Conservation (phyloP, 2,888 invertebrate genomes). For the Neoitamus cyanurus region DNA sequence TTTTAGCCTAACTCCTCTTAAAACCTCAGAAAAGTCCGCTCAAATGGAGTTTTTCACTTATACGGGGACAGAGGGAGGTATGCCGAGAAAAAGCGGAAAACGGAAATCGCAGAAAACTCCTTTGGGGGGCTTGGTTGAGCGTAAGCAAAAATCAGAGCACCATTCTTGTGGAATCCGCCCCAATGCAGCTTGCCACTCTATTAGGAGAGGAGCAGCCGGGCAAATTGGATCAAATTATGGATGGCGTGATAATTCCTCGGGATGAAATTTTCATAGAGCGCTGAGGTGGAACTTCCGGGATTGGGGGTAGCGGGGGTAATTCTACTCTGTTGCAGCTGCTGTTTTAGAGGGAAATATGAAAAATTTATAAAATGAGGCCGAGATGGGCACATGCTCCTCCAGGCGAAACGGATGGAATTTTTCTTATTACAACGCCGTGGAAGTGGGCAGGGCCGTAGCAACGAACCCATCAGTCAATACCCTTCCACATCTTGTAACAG, state of each 20-base stretch:
- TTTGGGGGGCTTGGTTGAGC: not conserved
- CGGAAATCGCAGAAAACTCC: conserved; percentile 1
- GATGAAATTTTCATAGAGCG: conserved; percentile 25
- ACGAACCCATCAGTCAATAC: not conserved
- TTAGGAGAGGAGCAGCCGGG: not conserved
- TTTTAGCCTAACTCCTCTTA: not conserved
- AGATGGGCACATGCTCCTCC: not conserved
- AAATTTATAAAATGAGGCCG: not conserved
- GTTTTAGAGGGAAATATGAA: not conserved
- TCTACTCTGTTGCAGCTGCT: not conserved
- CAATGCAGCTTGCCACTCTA: not conserved
- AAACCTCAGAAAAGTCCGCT: not conserved
- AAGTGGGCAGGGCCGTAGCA: not conserved
- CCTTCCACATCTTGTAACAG: not conserved
- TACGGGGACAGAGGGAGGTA: not conserved
- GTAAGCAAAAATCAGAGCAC: not conserved
- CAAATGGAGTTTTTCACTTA: conserved; percentile 36
- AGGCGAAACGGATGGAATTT: not conserved
- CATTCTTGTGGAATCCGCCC: conserved; percentile 2
- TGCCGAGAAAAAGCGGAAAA: not conserved
- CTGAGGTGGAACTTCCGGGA: conserved; percentile 3
- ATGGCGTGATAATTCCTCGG: conserved; percentile 34
- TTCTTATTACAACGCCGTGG: not conserved
- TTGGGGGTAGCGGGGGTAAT: not conserved
- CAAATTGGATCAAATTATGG: conserved; percentile 45